Percentiles rank a stretch among this genome's conserved stretches.
Conservation (phyloP, 92 coral and sea anemone genomes). For the Scolanthus callimorphus region DNA sequence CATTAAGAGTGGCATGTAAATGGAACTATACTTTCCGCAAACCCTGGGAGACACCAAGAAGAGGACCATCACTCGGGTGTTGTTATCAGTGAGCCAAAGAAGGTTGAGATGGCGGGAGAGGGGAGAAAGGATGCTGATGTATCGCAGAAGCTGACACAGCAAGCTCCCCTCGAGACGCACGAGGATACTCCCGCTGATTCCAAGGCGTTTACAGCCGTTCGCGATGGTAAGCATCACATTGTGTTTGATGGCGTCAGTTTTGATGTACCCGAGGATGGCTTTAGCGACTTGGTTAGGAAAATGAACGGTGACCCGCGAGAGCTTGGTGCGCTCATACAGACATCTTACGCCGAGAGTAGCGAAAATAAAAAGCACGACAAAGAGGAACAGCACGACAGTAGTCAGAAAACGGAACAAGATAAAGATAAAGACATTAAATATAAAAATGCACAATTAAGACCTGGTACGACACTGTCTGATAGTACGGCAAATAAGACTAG, state of each 20-base stretch:
- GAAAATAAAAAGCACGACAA: not conserved
- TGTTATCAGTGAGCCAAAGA: constrained; percentile 19
- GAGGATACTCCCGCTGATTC: not conserved
- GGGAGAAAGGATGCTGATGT: constrained; percentile 2
- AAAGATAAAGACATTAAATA: not conserved
- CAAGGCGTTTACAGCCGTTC: not conserved
- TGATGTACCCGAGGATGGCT: constrained; percentile 54
- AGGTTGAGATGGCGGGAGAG: constrained; percentile 1
- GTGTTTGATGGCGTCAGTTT: constrained; percentile 59
- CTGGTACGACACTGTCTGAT: not conserved
- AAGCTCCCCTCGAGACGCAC: not conserved
- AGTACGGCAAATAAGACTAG: not conserved
- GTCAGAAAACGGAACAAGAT: not conserved
- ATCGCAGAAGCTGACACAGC: not conserved
- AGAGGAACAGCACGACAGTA: constrained; percentile 5
- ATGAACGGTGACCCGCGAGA: constrained; percentile 29
- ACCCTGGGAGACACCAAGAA: constrained; percentile 24
- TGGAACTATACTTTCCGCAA: constrained; percentile 67
- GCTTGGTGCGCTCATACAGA: constrained; percentile 12
- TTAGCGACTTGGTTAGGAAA: constrained; percentile 30
- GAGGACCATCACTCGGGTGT: constrained; percentile 82
- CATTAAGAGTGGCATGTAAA: constrained; percentile 79
- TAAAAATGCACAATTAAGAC: not conserved
- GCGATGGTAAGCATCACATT: constrained; percentile 43
- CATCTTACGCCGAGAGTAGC: not conserved